Conservation (phyloP, 2,113 vertebrate species). For the Mystacornis crossleyi region DNA sequence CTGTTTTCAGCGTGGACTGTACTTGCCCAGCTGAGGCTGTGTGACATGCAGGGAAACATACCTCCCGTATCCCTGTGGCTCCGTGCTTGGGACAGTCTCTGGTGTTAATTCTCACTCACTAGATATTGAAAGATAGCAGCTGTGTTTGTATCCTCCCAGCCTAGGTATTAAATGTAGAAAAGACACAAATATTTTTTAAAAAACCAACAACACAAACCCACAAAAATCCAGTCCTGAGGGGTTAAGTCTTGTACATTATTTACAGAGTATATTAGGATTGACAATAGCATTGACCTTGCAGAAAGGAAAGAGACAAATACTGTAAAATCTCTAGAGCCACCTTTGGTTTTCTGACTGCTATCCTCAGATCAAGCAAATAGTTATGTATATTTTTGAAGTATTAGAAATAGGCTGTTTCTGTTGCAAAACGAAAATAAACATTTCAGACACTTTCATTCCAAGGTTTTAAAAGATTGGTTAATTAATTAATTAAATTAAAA, state of each 20-base stretch:
- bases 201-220: not conserved
- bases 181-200: not conserved
- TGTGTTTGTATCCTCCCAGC: not conserved
- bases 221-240: not conserved
- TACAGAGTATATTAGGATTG: not conserved
- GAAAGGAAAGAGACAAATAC: not conserved
- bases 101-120: not conserved
- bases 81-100: not conserved
- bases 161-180: not conserved
- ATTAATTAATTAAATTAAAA: slow-evolving; percentile 31
- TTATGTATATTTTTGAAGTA: slow-evolving; percentile 23
- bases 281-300: not conserved
- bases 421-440: slow-evolving; percentile 28
- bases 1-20: not conserved
- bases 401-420: slow-evolving; percentile 46
- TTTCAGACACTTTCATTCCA: slow-evolving; percentile 2
- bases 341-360: not conserved
- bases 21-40: not conserved
- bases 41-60: not conserved
- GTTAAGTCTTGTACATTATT: not conserved
- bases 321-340: not conserved
- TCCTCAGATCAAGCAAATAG: not conserved
- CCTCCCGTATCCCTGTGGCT: not conserved
- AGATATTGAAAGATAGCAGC: not conserved
- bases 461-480: not conserved